A percentile compares a stretch with the other conserved stretches of the same genome.
These are phyloP conservation scores for Rhabditophanes sp. DNA, from an alignment of 2,888 invertebrate genomes.

Conservation along the genomic window DNA sequence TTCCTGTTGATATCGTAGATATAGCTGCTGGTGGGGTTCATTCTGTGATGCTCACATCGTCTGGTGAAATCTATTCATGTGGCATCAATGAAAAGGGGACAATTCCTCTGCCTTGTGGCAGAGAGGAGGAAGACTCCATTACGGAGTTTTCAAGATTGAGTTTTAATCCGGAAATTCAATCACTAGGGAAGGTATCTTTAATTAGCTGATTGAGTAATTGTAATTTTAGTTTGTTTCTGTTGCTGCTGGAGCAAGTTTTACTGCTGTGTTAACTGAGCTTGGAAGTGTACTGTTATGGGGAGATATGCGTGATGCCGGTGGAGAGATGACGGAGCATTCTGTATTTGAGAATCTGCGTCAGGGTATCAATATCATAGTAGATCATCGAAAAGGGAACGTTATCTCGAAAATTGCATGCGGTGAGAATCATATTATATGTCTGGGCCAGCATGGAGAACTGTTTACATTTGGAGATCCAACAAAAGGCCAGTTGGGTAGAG, in stretches of 20 bases:
- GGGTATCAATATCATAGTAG: too few species aligned
- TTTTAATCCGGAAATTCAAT: constrained; percentile 32
- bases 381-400: too few species aligned
- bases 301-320: constrained; percentile 57
- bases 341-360: too few species aligned
- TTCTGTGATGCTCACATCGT: constrained; percentile 62
- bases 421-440: constrained; percentile 76
- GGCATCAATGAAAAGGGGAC: constrained; percentile 96
- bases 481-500: constrained; percentile 41
- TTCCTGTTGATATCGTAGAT: too few species aligned
- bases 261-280: constrained; percentile 66
- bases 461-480: constrained; percentile 79
- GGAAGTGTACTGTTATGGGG: constrained; percentile 86
- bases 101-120: constrained; percentile 66
- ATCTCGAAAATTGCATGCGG: constrained; percentile 82
- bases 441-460: constrained; percentile 72
- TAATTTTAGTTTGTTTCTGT: constrained; percentile 53
- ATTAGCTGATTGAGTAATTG: constrained; percentile 2
- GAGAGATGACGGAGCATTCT: constrained; percentile 33
- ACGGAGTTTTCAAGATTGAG: constrained; percentile 61
- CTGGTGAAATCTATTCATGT: constrained; percentile 70
- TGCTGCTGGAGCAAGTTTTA: constrained; percentile 83
- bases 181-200: constrained; percentile 24
- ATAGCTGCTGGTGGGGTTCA: constrained; percentile 82
- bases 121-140: constrained; percentile 56